Evolutionary conservation across 2,888 invertebrate species (phyloP).

Genomic region (Rhimphoctona megacephalus): DNA sequence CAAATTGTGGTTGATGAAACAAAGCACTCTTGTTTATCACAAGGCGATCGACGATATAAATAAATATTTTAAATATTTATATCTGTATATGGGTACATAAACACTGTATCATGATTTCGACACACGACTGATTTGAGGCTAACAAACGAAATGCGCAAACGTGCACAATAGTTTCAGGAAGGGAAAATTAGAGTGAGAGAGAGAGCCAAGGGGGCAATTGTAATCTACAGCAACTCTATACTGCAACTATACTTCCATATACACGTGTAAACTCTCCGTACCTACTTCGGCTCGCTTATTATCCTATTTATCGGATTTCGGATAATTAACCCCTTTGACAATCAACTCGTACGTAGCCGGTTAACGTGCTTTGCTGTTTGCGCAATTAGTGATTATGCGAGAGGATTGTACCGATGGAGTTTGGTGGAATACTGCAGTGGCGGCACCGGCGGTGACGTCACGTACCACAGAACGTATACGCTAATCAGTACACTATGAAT

Average conservation of each 20-base stretch:
- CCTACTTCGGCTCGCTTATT: conserved; percentile 54
- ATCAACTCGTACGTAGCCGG: conserved; percentile 68
- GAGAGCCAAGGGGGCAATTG: conserved; percentile 20
- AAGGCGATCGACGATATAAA: not conserved
- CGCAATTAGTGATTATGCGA: conserved; percentile 72
- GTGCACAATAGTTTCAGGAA: conserved; percentile 9
- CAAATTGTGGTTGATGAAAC: conserved; percentile 42
- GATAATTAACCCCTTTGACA: conserved; percentile 73
- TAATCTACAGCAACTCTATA: conserved; percentile 31
- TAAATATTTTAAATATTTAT: conserved; percentile 2
- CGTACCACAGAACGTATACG: conserved; percentile 61
- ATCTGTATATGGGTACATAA: not conserved
- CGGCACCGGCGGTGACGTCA: conserved; percentile 44
- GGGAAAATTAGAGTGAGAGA: conserved; percentile 6
- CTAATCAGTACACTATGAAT: conserved; percentile 64
- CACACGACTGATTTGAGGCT: conserved; percentile 42
- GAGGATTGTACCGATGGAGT: conserved; percentile 37
- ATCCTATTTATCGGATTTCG: conserved; percentile 69
- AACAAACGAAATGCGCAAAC: conserved; percentile 50
- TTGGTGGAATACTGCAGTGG: conserved; percentile 19
- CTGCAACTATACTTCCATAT: conserved; percentile 43
- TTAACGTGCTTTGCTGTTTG: conserved; percentile 69
- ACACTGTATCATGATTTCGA: conserved; percentile 19
- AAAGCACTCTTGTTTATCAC: conserved; percentile 4
- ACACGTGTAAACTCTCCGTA: conserved; percentile 41